Evolutionary conservation across 2,797 vertebrate genomes (phyloP), one percentile per base, ranked within the genome.

Genomic region (Myripristis murdjan): DNA sequence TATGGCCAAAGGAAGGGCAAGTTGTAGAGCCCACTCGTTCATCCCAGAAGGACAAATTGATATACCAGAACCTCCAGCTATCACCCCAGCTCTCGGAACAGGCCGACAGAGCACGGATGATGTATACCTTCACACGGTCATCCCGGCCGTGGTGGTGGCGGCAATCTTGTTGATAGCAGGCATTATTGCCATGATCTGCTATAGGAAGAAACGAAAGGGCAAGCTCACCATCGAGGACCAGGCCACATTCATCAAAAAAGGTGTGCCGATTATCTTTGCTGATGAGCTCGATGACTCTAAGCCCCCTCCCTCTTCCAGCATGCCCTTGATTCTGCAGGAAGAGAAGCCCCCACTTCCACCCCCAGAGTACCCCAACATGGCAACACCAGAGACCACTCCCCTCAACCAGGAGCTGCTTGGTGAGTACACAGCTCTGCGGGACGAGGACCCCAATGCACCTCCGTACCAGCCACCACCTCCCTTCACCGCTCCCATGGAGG

Each of bases 171-270:
- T 99, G 0, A 96, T 98, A 4, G 97, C 97, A 0, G 98, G 98
- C 43, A 96, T 99, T 81, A 97, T 98, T 0, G 98, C 97, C 7
- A 98, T 99, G 97, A 97, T 99, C 81, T 99, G 98, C 91, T 99
- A 99, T 80, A 96, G 98, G 54, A 99, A 98, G 93, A 99, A 99
- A 68, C 94, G 98, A 51, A 97, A 98, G 92, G 98, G 98, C 73
- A 99, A 99, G 83, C 93, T 99, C 64, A 99, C 97, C 31, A 97
- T 99, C 0, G 98, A 99, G 92, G 98, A 99, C 87, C 98, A 99
- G 92, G 97, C 98, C 49, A 99, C 98, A 54, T 99, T 99, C 91
- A 98, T 99, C 78, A 99, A 99, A 84, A 99, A 99, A 14, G 98
- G 98, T 0, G 98, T 99, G 60, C 98, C 98, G 0, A 99, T 99